phyloP scores from a whole-genome alignment of 2,113 vertebrate genomes.

The Hippocampus abdominalis region DNA sequence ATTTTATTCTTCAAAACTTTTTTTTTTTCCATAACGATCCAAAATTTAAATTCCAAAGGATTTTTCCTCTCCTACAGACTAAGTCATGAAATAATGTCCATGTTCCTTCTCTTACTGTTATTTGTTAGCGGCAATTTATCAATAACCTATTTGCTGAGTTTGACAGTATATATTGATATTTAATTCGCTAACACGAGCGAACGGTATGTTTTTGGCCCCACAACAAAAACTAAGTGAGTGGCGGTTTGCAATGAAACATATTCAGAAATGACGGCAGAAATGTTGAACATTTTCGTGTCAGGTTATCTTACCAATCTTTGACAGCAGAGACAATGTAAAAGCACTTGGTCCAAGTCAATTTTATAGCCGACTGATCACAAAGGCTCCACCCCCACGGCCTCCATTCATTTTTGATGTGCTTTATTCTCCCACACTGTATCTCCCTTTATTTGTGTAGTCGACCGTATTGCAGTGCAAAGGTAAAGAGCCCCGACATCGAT shows the following conservation, averaged over 20 bases:
- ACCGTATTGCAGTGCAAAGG: slow-evolving; percentile 33
- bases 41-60: too few species aligned
- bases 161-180: too few species aligned
- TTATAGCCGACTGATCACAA: slow-evolving; percentile 57
- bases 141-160: too few species aligned
- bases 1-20: background rate
- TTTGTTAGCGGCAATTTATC: too few species aligned
- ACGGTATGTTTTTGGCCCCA: too few species aligned
- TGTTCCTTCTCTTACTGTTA: too few species aligned
- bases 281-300: slow-evolving; percentile 39
- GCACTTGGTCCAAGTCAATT: slow-evolving; percentile 51
- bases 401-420: slow-evolving; percentile 39
- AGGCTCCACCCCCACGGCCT: slow-evolving; percentile 2
- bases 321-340: slow-evolving; percentile 36
- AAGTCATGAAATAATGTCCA: too few species aligned
- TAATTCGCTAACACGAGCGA: too few species aligned
- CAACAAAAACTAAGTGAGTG: background rate
- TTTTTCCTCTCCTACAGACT: too few species aligned
- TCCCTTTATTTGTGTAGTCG: slow-evolving; percentile 37
- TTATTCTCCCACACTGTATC: slow-evolving; percentile 56
- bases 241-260: background rate
- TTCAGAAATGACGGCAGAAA: slow-evolving; percentile 13
- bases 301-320: slow-evolving; percentile 42
- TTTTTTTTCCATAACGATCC: too few species aligned
- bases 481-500: slow-evolving; percentile 19